These are phyloP conservation scores for Takifugu bimaculatus DNA, from an alignment of 2,113 vertebrate genomes.

Conservation along the genomic window DNA sequence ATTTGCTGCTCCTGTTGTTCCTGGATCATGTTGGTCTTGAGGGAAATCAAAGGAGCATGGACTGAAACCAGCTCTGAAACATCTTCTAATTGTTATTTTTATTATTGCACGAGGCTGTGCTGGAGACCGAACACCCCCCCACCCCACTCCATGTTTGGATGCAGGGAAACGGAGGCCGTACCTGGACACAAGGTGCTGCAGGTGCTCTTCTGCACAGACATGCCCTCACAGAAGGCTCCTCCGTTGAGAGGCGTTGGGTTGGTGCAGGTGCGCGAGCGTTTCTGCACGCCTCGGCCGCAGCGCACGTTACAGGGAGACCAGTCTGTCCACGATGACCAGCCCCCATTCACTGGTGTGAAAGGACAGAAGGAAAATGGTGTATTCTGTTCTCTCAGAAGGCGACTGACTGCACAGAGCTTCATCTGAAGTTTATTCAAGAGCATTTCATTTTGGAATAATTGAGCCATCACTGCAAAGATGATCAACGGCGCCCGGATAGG, in stretches of 20 bases:
- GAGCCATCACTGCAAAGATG: constrained; percentile 10
- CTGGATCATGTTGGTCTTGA: too few species aligned
- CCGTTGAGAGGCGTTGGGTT: constrained; percentile 94
- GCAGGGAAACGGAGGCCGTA: constrained; percentile 51
- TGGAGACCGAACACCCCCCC: too few species aligned
- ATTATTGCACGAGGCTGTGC: too few species aligned
- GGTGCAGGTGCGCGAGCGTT: constrained; percentile 90
- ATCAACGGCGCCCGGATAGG: constrained; percentile 22
- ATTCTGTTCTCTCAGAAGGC: too few species aligned
- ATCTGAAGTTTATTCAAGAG: neutral
- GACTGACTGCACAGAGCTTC: neutral
- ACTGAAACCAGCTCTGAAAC: neutral
- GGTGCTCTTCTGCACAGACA: constrained; percentile 91
- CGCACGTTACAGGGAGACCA: constrained; percentile 90
- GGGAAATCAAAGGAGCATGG: too few species aligned
- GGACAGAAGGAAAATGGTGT: neutral
- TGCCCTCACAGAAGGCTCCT: constrained; percentile 91
- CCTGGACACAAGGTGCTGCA: constrained; percentile 90
- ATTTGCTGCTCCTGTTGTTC: too few species aligned
- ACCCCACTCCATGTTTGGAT: neutral
- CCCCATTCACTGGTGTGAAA: constrained; percentile 83
- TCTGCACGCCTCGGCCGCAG: constrained; percentile 91
- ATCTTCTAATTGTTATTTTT: too few species aligned
- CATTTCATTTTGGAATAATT: neutral
- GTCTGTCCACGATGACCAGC: constrained; percentile 94